Conservation (phyloP, 35 echinoderm and acorn worm species). For the Lytechinus variegatus region DNA sequence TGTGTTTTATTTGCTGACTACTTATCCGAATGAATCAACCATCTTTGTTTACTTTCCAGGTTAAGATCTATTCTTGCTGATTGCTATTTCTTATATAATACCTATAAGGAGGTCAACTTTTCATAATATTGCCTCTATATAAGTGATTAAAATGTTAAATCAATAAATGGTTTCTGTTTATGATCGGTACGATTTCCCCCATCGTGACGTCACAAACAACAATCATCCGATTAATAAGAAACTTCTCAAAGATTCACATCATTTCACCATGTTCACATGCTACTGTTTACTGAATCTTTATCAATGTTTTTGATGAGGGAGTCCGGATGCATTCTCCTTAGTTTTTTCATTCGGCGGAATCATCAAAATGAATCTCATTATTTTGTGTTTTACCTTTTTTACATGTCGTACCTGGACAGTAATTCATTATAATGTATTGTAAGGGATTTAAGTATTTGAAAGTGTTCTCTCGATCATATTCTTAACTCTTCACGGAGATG, state of each 20-base stretch:
- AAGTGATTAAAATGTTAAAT: not conserved
- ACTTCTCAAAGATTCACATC: not conserved
- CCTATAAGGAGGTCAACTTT: not conserved
- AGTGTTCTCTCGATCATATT: not conserved
- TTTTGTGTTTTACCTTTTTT: not conserved
- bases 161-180: not conserved
- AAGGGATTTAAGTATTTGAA: not conserved
- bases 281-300: too few species aligned
- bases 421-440: not conserved
- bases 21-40: not conserved
- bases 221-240: not conserved
- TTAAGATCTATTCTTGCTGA: not conserved
- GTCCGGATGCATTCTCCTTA: not conserved
- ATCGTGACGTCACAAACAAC: not conserved
- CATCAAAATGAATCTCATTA: not conserved
- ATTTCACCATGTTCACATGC: too few species aligned
- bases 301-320: not conserved
- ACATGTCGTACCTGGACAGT: not conserved
- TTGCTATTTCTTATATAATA: not conserved
- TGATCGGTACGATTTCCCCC: not conserved
- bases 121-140: not conserved
- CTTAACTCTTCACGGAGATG: not conserved
- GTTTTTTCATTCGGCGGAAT: not conserved
- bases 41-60: not conserved
- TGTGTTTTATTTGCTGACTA: too few species aligned